These are phyloP conservation scores for pig (Sus scrofa) DNA, from an alignment of 2,113 vertebrate species.

Conservation along the genomic window DNA sequence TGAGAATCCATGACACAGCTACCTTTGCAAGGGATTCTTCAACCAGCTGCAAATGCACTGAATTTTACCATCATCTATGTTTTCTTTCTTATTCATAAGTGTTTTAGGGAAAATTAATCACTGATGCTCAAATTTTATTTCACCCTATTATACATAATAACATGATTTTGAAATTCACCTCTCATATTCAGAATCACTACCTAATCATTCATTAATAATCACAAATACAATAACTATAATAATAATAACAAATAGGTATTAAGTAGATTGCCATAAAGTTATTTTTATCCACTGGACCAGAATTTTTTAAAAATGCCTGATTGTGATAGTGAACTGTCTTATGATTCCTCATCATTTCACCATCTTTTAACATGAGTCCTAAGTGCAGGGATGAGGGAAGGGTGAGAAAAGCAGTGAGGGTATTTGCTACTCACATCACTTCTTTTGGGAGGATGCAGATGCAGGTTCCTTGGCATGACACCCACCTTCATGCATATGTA, in stretches of 20 bases:
- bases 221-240: background rate
- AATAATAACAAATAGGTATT: background rate
- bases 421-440: background rate
- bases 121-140: background rate
- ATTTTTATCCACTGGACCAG: background rate
- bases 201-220: background rate
- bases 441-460: background rate
- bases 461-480: conserved; percentile 13
- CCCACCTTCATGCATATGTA: conserved; percentile 57
- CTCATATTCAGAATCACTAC: background rate
- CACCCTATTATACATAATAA: background rate
- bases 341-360: background rate
- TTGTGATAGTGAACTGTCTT: background rate
- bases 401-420: background rate
- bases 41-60: background rate
- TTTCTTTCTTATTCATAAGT: background rate
- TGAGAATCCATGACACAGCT: background rate
- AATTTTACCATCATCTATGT: background rate
- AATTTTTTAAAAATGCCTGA: background rate
- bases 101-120: background rate
- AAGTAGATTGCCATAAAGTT: background rate
- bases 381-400: background rate
- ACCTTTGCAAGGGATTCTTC: background rate
- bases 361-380: background rate
- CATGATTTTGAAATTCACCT: conserved; percentile 27